A percentile compares a stretch with the other conserved stretches of the same genome.
phyloP scores from a whole-genome alignment of 2,113 vertebrate genomes.

The Dendropsophus ebraccatus region DNA sequence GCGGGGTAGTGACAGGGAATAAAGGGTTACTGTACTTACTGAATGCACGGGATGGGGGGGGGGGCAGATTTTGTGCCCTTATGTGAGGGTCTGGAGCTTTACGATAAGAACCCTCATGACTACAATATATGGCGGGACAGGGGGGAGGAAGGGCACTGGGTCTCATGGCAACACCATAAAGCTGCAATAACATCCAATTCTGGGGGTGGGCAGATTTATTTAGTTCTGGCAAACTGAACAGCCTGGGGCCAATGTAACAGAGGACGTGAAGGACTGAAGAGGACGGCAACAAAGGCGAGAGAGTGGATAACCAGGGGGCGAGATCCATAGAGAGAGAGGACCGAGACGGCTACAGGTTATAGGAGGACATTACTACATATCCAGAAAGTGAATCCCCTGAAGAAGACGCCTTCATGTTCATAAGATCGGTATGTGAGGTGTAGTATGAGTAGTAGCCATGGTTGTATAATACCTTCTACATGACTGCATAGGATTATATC shows the following conservation, averaged over 20 bases:
- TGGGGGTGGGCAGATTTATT: conserved; percentile 39
- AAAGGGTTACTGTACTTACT: not conserved
- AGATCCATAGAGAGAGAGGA: not conserved
- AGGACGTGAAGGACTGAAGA: not conserved
- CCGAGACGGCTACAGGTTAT: not conserved
- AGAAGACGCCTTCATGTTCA: not conserved
- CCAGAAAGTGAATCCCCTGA: not conserved
- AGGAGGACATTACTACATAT: not conserved
- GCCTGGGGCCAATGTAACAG: not conserved
- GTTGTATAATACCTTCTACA: no score
- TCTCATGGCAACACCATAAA: conserved; percentile 41
- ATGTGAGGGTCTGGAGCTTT: not conserved
- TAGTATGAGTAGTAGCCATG: not conserved
- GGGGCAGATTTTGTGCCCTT: no score
- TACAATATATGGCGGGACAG: not conserved
- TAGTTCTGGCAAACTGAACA: not conserved
- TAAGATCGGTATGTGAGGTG: conserved; percentile 3
- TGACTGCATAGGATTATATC: no score
- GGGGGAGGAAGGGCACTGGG: not conserved
- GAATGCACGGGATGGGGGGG: not conserved
- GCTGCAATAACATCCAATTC: conserved; percentile 23
- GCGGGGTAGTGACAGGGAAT: not conserved
- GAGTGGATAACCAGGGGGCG: not conserved
- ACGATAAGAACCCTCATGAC: not conserved
- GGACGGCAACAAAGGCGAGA: not conserved